phyloP scores from a whole-genome alignment of 2,113 vertebrate genomes.

The Aptenodytes forsteri region DNA sequence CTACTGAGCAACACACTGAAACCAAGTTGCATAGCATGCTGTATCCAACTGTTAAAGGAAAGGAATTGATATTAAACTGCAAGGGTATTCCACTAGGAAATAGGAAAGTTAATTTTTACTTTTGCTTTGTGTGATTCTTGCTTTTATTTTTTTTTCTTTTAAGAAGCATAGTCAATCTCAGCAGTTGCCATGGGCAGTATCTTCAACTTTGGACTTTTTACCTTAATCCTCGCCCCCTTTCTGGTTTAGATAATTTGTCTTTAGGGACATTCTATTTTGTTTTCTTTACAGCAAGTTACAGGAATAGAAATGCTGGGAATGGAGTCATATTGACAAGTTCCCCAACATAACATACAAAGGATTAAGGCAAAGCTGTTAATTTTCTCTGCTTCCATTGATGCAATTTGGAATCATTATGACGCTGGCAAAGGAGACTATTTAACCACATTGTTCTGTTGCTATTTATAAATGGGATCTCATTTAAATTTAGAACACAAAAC shows the following conservation, averaged over 20 bases:
- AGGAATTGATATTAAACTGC: background rate
- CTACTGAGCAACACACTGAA: background rate
- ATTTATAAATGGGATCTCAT: constrained; percentile 35
- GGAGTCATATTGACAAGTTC: background rate
- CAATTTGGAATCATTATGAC: constrained; percentile 5
- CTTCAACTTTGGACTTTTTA: constrained; percentile 70
- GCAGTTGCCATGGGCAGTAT: background rate
- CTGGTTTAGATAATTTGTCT: constrained; percentile 43
- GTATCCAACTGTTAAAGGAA: background rate
- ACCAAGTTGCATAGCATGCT: background rate
- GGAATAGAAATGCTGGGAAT: background rate
- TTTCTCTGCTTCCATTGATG: constrained; percentile 40
- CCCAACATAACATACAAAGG: background rate
- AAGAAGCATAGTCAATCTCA: background rate
- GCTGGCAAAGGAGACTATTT: constrained; percentile 23
- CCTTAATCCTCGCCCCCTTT: constrained; percentile 79
- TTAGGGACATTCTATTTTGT: background rate
- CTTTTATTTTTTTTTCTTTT: background rate
- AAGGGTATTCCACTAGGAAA: background rate
- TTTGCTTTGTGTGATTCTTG: background rate
- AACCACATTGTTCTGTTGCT: constrained; percentile 37
- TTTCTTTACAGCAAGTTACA: background rate
- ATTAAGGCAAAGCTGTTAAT: constrained; percentile 36
- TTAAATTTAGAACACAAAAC: constrained; percentile 41
- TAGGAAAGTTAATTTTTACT: background rate